phyloP scores from a whole-genome alignment of 2,113 vertebrate species.

The Ifrita kowaldi region DNA sequence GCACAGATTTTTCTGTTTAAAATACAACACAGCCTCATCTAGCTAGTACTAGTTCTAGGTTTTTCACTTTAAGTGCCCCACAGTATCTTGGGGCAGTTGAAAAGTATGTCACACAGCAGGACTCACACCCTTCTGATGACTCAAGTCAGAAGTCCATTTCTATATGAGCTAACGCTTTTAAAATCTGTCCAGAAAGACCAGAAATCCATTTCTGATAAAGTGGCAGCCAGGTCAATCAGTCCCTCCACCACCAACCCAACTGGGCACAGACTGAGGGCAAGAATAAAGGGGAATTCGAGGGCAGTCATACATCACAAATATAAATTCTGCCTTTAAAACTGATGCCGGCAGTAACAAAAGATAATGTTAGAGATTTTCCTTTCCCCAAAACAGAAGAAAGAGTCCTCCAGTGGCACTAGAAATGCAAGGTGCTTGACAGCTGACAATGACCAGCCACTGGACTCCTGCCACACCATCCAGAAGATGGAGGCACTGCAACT shows the following conservation, averaged over 20 bases:
- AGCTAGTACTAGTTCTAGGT: neutral
- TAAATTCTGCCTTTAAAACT: neutral
- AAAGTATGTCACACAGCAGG: fast-evolving
- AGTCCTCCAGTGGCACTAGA: neutral
- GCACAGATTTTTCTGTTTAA: neutral
- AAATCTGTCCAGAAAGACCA: neutral
- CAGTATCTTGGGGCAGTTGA: neutral
- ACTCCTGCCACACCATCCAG: neutral
- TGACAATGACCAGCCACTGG: neutral
- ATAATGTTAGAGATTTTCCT: neutral
- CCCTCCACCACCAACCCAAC: neutral
- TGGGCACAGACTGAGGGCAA: neutral
- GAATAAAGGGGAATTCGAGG: fast-evolving
- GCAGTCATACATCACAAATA: neutral
- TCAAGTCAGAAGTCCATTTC: neutral
- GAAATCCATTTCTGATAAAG: neutral
- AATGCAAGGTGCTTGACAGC: neutral
- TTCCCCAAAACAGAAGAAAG: neutral
- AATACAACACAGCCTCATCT: neutral
- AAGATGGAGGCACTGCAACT: neutral
- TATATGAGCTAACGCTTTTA: neutral
- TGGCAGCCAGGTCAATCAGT: neutral
- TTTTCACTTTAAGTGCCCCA: neutral
- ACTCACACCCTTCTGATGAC: neutral
- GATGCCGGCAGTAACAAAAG: neutral